Evolutionary conservation across 2,113 vertebrate species (phyloP), one percentile per base, ranked within the genome.

Genomic region (Ascaphus truei): DNA sequence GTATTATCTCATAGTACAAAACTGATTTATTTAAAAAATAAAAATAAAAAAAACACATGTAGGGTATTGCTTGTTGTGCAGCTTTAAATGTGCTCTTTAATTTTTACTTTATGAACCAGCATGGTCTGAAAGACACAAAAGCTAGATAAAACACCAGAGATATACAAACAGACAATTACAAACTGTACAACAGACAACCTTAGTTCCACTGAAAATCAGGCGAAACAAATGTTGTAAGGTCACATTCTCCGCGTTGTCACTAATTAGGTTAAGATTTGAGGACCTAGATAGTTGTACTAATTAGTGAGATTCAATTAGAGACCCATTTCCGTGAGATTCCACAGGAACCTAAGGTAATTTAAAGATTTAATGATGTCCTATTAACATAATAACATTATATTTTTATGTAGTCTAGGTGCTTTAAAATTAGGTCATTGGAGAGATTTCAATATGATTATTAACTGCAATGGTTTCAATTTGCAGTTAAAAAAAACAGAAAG

Each of bases 361-460:
- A 34, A 50, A n/a, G 13, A n/a, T 48, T 10, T 33, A 64, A 64
- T 48, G 26, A 52, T 20, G 8, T 5, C 34, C 12, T 34, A n/a
- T 52, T 25, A 52, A 23, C 23, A 15, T 43, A 18, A 20, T 45
- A 30, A 45, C 29, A 22, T 27, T 27, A 37, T 22, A 36, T 64
- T 52, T 52, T 51, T 5, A 34, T n/a, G 16, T 37, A 41, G 3
- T 27, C 1, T 11, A 52, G 20, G 23, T 10, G 10, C 16, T 31
- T 51, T 33, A 2, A 64, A 64, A 64, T 27, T 36, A 52, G 62
- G 62, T 64, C 60, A 50, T 47, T 50, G 18, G 47, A 3, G 29
- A 47, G 20, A 23, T 11, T 37, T n/a, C 15, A 36, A 13, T 22
- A 51, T 3, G 6, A 60, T 10, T 55, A 45, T 2, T 16, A 7